Evolutionary conservation across 2,888 invertebrate genomes (phyloP).

Genomic region (Brenthis hecate): DNA sequence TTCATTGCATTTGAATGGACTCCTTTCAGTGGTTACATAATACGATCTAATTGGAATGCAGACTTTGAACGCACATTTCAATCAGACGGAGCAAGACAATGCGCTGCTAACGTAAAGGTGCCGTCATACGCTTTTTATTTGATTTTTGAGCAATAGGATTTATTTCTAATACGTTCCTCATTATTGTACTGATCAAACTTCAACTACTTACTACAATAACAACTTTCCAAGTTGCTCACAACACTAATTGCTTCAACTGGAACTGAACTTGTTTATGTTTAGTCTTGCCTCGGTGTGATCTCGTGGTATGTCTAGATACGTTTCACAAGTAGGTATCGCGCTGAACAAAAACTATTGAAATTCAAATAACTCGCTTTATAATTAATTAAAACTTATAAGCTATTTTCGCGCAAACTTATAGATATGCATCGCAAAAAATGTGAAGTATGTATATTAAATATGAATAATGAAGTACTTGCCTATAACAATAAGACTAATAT

Average conservation of each 20-base stretch:
- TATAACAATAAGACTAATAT: constrained; percentile 20
- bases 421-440: constrained; percentile 2
- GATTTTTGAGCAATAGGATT: constrained; percentile 1
- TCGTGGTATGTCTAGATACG: too few relatives aligned
- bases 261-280: too few relatives aligned
- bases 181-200: not conserved
- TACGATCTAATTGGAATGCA: constrained; percentile 33
- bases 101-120: not conserved
- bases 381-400: constrained; percentile 1
- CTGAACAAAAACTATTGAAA: not conserved
- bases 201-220: too few relatives aligned
- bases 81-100: constrained; percentile 12
- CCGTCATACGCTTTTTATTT: not conserved
- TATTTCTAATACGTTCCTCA: constrained; percentile 3
- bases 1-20: constrained; percentile 46
- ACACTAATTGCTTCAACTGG: too few relatives aligned
- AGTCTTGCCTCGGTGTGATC: too few relatives aligned
- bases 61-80: constrained; percentile 1
- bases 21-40: constrained; percentile 26
- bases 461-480: constrained; percentile 5
- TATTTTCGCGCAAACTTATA: constrained; percentile 9
- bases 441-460: constrained; percentile 7
- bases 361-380: not conserved
- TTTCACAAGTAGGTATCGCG: too few relatives aligned
- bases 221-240: too few relatives aligned